Conservation (phyloP, 2,797 vertebrate species). For the Falco concolor region DNA sequence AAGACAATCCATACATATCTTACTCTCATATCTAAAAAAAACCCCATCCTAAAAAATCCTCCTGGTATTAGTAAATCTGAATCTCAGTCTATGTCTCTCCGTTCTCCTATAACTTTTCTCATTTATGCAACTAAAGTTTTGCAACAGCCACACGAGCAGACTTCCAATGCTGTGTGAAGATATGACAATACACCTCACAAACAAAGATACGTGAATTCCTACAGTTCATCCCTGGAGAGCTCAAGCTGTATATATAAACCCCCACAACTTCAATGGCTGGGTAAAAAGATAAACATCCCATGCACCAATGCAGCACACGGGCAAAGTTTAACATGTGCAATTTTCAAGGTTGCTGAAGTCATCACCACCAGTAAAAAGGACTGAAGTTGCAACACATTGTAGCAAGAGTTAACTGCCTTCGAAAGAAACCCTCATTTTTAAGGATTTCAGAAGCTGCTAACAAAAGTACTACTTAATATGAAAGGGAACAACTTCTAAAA, state of each 20-base stretch:
- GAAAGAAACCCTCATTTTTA: not conserved
- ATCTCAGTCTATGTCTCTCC: not conserved
- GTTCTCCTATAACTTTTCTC: not conserved
- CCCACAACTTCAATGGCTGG: not conserved
- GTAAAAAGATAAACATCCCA: not conserved
- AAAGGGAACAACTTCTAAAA: not conserved
- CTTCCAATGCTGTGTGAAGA: not conserved
- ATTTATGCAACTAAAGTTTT: not conserved
- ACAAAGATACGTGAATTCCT: accelerated
- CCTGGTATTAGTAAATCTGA: not conserved
- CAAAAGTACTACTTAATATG: not conserved
- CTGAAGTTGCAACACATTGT: not conserved
- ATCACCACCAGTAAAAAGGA: not conserved
- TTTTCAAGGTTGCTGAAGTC: not conserved
- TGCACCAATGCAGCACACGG: not conserved
- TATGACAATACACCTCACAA: not conserved
- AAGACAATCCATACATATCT: not conserved
- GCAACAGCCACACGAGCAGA: not conserved
- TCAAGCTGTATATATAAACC: not conserved
- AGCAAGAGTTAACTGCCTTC: not conserved
- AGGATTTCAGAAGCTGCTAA: not conserved
- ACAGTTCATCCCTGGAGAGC: not conserved
- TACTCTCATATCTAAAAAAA: not conserved
- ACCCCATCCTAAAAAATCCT: not conserved
- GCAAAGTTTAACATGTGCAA: not conserved